Percentiles rank a stretch among this genome's conserved stretches.
These are phyloP conservation scores for Struthidea cinerea DNA, from an alignment of 2,113 vertebrate genomes.

Conservation along the genomic window DNA sequence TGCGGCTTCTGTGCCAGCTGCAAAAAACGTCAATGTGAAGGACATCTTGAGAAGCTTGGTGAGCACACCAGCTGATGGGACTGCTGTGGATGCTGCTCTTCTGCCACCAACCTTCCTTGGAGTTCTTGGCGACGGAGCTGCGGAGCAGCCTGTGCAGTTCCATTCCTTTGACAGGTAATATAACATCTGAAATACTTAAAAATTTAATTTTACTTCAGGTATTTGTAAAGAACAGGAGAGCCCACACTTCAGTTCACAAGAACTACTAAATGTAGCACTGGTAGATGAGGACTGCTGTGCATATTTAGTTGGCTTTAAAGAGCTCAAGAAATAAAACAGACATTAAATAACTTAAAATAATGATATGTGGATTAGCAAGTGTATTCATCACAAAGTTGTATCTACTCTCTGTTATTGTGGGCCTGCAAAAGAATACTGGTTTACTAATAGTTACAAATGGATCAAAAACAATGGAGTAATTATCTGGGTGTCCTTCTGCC, in stretches of 20 bases:
- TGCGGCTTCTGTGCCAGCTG: slow-evolving; percentile 56
- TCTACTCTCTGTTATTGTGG: not conserved
- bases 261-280: not conserved
- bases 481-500: not conserved
- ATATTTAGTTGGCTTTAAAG: not conserved
- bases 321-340: not conserved
- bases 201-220: not conserved
- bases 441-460: not conserved
- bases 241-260: not conserved
- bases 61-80: slow-evolving; percentile 79
- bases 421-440: not conserved
- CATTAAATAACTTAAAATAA: not conserved
- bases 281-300: not conserved
- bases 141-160: slow-evolving; percentile 81
- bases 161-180: slow-evolving; percentile 92
- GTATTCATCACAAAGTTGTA: not conserved
- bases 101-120: slow-evolving; percentile 85
- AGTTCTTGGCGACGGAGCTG: slow-evolving; percentile 71
- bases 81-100: slow-evolving; percentile 79
- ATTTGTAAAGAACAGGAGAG: not conserved
- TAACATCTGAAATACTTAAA: not conserved
- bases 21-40: slow-evolving; percentile 90
- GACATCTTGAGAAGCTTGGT: slow-evolving; percentile 95
- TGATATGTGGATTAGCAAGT: not conserved
- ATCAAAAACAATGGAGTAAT: not conserved